A percentile compares a stretch with the other conserved stretches of the same genome.
phyloP scores from a whole-genome alignment of 2,113 vertebrate species.

The Oreocharis arfaki region DNA sequence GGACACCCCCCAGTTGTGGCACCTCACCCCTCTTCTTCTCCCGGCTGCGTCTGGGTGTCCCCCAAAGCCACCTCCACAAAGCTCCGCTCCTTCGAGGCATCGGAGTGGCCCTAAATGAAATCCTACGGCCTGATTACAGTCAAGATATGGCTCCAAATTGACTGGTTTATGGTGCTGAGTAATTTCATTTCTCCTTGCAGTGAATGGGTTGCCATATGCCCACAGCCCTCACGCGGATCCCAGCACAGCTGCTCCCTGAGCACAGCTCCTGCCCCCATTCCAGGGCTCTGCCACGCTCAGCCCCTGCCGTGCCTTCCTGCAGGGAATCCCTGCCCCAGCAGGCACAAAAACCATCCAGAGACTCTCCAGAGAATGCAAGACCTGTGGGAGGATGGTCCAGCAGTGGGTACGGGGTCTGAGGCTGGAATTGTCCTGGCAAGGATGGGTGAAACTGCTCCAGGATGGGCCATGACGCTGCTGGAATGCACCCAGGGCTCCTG shows the following conservation, averaged over 20 bases:
- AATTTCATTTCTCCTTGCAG: constrained; percentile 30
- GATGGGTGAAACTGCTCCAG: not conserved
- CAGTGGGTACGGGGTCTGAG: not conserved
- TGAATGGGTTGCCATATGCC: constrained; percentile 23
- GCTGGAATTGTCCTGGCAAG: not conserved
- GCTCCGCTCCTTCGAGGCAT: fast-evolving
- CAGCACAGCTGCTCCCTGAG: not conserved
- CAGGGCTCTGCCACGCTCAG: fast-evolving
- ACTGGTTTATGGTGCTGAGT: constrained; percentile 44
- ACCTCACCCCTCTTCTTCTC: not conserved
- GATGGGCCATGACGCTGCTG: not conserved
- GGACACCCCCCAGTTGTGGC: not conserved
- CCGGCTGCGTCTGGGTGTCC: fast-evolving
- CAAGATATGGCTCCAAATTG: constrained; percentile 16
- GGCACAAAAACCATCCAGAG: not conserved
- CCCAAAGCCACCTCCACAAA: not conserved
- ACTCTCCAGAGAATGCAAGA: not conserved
- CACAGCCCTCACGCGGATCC: not conserved
- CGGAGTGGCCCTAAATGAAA: not conserved
- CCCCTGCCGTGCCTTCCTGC: not conserved
- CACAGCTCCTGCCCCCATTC: fast-evolving
- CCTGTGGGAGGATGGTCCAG: not conserved
- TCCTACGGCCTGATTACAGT: not conserved
- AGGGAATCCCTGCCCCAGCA: not conserved
- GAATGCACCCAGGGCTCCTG: not conserved